Conservation (phyloP, 2,888 invertebrate genomes). For the Lasiommata megera region DNA sequence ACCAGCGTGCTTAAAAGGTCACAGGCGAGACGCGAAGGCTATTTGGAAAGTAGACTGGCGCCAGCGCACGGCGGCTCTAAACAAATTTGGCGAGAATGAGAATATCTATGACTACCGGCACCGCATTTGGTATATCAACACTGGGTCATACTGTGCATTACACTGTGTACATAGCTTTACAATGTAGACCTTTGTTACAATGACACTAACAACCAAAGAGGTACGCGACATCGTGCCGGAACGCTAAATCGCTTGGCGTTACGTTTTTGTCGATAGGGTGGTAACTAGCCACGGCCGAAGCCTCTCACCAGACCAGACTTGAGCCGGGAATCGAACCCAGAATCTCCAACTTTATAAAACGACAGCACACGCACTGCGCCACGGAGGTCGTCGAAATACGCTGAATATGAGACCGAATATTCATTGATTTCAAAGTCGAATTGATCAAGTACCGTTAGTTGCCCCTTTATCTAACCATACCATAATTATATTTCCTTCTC, state of each 20-base stretch:
- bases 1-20: slow-evolving; percentile 70
- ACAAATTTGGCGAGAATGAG: slow-evolving; percentile 69
- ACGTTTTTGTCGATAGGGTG: no score
- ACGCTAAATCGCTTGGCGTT: no score
- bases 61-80: slow-evolving; percentile 57
- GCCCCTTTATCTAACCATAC: neutral
- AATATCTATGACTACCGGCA: slow-evolving; percentile 42
- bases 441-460: neutral
- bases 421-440: slow-evolving; percentile 5
- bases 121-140: slow-evolving; percentile 24
- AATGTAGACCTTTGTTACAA: neutral
- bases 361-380: no score
- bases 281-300: no score
- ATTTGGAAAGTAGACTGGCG: slow-evolving; percentile 78
- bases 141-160: slow-evolving; percentile 14
- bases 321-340: no score
- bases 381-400: no score
- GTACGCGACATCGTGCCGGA: no score
- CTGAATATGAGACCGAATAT: slow-evolving; percentile 13
- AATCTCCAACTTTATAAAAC: no score
- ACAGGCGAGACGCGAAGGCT: slow-evolving; percentile 77
- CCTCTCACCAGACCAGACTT: no score
- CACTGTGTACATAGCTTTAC: slow-evolving; percentile 2
- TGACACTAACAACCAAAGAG: no score
- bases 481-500: no score